Percentiles rank a stretch among this genome's conserved stretches.
Evolutionary conservation across 2,888 invertebrate species (phyloP).

Genomic region (Stenoptilia bipunctidactyla): DNA sequence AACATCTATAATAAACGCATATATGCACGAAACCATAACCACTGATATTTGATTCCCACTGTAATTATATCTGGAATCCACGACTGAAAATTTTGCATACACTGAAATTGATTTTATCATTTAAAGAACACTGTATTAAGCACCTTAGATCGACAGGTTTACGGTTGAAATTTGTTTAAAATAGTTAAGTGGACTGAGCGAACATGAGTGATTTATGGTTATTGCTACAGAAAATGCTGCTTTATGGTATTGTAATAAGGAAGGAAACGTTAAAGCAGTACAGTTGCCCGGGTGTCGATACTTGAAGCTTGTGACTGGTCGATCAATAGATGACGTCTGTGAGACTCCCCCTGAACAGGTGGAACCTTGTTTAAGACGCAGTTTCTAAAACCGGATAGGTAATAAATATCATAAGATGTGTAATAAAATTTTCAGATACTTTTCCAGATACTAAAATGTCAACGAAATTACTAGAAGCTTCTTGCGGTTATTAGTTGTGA

Average conservation of each 20-base stretch:
- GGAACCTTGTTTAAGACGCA: conserved; percentile 26
- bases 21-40: too few relatives aligned
- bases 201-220: background rate
- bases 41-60: background rate
- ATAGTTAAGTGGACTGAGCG: too few relatives aligned
- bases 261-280: conserved; percentile 33
- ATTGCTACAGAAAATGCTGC: conserved; percentile 22
- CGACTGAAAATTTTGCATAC: conserved; percentile 43
- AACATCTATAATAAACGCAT: too few relatives aligned
- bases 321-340: conserved; percentile 71
- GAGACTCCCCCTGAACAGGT: conserved; percentile 42
- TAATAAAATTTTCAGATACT: too few relatives aligned
- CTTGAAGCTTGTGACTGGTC: conserved; percentile 14
- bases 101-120: conserved; percentile 35
- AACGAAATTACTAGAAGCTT: too few relatives aligned
- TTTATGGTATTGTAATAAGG: conserved; percentile 17
- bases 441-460: too few relatives aligned
- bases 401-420: too few relatives aligned
- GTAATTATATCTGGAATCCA: conserved; percentile 26
- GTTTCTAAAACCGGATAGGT: too few relatives aligned
- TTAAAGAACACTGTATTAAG: background rate
- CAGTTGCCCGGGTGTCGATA: conserved; percentile 29
- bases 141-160: too few relatives aligned
- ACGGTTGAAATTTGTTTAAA: too few relatives aligned
- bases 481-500: too few relatives aligned